A percentile compares a stretch with the other conserved stretches of the same genome.
These are phyloP conservation scores for Odontomyia ornata DNA, from an alignment of 2,888 invertebrate species.

Conservation along the genomic window DNA sequence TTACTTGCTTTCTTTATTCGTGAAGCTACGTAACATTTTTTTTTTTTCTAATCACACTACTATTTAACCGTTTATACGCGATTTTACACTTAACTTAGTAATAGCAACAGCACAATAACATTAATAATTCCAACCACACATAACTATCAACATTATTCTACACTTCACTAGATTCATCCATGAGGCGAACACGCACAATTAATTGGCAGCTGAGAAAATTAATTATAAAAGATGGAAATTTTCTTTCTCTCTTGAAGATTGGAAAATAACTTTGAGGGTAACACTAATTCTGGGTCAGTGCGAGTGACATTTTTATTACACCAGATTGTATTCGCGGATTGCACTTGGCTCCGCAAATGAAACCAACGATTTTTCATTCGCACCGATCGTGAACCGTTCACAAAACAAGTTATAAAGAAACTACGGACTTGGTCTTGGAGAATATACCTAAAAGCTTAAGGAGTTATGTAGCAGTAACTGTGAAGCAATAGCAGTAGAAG, in stretches of 20 bases:
- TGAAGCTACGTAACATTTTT: not conserved
- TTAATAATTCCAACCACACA: not conserved
- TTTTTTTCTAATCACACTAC: not conserved
- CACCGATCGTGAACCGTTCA: not conserved
- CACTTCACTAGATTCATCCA: not conserved
- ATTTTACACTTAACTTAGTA: not conserved
- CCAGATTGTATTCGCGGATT: not conserved
- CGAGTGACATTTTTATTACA: not conserved
- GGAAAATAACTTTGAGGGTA: too few relatives aligned
- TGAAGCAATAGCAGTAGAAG: not conserved
- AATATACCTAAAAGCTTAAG: not conserved
- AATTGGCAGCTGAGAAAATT: not conserved
- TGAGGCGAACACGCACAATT: not conserved
- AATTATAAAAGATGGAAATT: not conserved
- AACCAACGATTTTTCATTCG: not conserved
- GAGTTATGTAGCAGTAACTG: not conserved
- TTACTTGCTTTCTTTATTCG: not conserved
- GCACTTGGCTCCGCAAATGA: not conserved
- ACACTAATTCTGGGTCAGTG: not conserved
- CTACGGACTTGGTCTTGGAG: not conserved
- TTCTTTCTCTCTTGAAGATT: too few relatives aligned
- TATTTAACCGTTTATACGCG: not conserved
- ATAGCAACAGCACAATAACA: not conserved
- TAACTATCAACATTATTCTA: not conserved
- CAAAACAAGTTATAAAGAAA: slow-evolving; percentile 13